Conservation (phyloP, 1,140 invertebrate species). For the Vanessa tameamea region DNA sequence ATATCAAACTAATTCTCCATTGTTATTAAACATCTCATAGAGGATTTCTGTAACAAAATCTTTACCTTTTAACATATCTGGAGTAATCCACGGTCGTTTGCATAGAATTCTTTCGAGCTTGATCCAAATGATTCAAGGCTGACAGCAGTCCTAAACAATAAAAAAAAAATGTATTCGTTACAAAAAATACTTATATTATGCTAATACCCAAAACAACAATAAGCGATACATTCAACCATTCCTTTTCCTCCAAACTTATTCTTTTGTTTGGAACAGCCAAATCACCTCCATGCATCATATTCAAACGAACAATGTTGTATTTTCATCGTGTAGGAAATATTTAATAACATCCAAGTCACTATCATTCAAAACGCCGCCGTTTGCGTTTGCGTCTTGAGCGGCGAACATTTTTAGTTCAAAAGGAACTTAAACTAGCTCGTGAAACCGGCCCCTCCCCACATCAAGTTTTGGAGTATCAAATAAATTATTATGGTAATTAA, state of each 20-base stretch:
- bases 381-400: slow-evolving; percentile 56
- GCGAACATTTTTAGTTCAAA: slow-evolving; percentile 68
- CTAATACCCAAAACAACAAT: slow-evolving; percentile 70
- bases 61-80: slow-evolving; percentile 89
- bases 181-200: slow-evolving; percentile 62
- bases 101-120: slow-evolving; percentile 72
- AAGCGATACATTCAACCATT: slow-evolving; percentile 68
- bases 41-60: slow-evolving; percentile 27
- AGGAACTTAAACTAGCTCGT: slow-evolving; percentile 69
- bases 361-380: slow-evolving; percentile 49
- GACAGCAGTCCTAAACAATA: slow-evolving; percentile 79
- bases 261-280: slow-evolving; percentile 78
- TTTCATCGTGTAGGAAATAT: slow-evolving; percentile 74
- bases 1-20: too few relatives aligned
- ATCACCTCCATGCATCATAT: slow-evolving; percentile 78
- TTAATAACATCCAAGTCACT: slow-evolving; percentile 65
- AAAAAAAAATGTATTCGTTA: slow-evolving; percentile 49
- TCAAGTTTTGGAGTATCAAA: slow-evolving; percentile 80
- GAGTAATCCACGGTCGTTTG: slow-evolving; percentile 86
- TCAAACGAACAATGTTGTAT: slow-evolving; percentile 72
- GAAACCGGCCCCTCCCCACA: slow-evolving; percentile 73
- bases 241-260: slow-evolving; percentile 73
- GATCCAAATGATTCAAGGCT: slow-evolving; percentile 79
- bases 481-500: slow-evolving; percentile 81
- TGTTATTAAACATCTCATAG: slow-evolving; percentile 14